Evolutionary conservation across 2,113 vertebrate genomes (phyloP).

Genomic region (Apteryx owenii): DNA sequence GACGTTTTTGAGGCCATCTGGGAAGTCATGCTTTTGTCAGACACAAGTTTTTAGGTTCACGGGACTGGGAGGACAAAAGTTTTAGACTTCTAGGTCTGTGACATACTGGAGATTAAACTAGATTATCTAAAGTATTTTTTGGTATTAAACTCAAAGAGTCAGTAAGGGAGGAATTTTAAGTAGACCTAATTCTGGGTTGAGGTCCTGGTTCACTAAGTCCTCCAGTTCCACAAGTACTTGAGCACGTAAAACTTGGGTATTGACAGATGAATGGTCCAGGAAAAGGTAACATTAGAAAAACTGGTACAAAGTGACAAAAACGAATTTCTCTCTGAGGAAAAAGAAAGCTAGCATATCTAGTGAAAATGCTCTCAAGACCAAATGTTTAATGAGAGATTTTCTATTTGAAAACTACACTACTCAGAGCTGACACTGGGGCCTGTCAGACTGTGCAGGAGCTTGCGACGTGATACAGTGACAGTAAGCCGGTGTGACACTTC

Average conservation of each 20-base stretch:
- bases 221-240: not conserved
- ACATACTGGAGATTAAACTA: not conserved
- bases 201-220: not conserved
- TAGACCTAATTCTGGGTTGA: not conserved
- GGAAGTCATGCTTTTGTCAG: not conserved
- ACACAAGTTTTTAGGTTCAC: not conserved
- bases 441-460: not conserved
- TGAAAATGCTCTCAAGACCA: not conserved
- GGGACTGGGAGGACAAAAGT: not conserved
- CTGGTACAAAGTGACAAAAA: not conserved
- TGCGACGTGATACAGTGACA: not conserved
- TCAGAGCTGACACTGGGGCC: rapidly evolving
- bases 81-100: not conserved
- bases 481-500: not conserved
- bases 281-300: not conserved
- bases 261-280: not conserved
- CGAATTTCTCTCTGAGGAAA: not conserved
- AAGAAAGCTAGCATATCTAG: not conserved
- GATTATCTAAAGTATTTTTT: not conserved
- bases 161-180: not conserved
- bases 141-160: not conserved
- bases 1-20: not conserved
- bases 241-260: not conserved
- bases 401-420: not conserved
- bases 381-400: not conserved